Percentiles rank a stretch among this genome's conserved stretches.
Conservation (phyloP, 2,113 vertebrate genomes). For the Pelmatolapia mariae region DNA sequence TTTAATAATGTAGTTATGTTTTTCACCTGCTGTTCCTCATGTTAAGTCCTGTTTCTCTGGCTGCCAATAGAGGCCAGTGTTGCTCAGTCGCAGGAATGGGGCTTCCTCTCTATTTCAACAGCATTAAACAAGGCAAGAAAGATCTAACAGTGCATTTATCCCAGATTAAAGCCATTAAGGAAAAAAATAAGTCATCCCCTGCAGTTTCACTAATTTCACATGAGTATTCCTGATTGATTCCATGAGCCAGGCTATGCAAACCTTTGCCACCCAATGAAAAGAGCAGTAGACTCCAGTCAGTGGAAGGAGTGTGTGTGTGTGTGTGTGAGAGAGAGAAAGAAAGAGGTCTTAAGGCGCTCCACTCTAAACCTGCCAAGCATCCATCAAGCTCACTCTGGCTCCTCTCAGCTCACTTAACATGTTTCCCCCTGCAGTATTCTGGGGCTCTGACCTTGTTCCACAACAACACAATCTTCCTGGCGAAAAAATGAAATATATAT, state of each 20-base stretch:
- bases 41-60: not conserved
- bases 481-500: not conserved
- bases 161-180: not conserved
- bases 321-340: not conserved
- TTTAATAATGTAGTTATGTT: not conserved
- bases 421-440: slow-evolving; percentile 9
- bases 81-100: slow-evolving; percentile 11
- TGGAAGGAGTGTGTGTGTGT: not conserved
- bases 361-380: slow-evolving; percentile 44
- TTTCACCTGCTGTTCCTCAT: not conserved
- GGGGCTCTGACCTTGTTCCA: slow-evolving; percentile 25
- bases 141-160: not conserved
- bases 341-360: slow-evolving; percentile 36
- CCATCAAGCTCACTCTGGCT: slow-evolving; percentile 38
- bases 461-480: slow-evolving; percentile 2
- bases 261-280: slow-evolving; percentile 24
- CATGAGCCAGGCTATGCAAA: not conserved
- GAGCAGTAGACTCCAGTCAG: not conserved
- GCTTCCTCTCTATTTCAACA: not conserved
- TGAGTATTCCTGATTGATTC: slow-evolving; percentile 41
- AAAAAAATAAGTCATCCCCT: not conserved
- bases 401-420: slow-evolving; percentile 26
- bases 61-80: slow-evolving; percentile 57
- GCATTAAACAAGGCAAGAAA: not conserved
- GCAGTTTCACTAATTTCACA: slow-evolving; percentile 31